Conservation (phyloP, 2,888 invertebrate species). For the Idaea aversata region DNA sequence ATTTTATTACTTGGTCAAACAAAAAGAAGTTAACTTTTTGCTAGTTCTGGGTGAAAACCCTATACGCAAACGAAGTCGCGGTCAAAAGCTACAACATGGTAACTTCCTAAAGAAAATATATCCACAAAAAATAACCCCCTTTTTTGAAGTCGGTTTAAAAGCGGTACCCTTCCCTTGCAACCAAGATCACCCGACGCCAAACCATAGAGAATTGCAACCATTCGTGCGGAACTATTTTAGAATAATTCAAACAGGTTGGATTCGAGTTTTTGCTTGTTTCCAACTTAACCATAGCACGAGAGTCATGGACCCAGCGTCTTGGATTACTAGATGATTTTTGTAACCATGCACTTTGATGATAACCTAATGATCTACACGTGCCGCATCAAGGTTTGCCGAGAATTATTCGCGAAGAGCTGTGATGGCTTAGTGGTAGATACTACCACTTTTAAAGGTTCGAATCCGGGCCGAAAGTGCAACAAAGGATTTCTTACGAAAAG, state of each 20-base stretch:
- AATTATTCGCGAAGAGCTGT: conserved; percentile 24
- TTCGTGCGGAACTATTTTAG: conserved; percentile 48
- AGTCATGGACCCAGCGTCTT: conserved; percentile 18
- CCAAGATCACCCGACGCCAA: conserved; percentile 42
- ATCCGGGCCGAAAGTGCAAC: no score
- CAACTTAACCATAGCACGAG: conserved; percentile 5
- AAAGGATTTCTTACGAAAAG: no score
- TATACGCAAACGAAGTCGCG: no score
- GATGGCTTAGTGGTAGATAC: conserved; percentile 13
- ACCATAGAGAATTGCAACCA: conserved; percentile 49
- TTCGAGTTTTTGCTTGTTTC: conserved; percentile 40
- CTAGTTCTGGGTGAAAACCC: no score
- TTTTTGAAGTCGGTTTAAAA: neutral
- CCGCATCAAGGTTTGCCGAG: conserved; percentile 9
- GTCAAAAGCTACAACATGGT: neutral
- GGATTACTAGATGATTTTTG: neutral
- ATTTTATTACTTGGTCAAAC: no score
- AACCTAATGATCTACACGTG: neutral
- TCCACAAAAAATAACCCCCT: neutral
- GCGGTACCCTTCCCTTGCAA: conserved; percentile 40
- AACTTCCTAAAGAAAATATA: neutral
- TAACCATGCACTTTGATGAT: neutral
- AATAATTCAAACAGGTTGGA: conserved; percentile 51
- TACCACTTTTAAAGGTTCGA: no score
- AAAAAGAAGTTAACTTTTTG: no score